Evolutionary conservation across 2,797 vertebrate species (phyloP), one percentile per base, ranked within the genome.

Genomic region (Acipenser transmontanus): DNA sequence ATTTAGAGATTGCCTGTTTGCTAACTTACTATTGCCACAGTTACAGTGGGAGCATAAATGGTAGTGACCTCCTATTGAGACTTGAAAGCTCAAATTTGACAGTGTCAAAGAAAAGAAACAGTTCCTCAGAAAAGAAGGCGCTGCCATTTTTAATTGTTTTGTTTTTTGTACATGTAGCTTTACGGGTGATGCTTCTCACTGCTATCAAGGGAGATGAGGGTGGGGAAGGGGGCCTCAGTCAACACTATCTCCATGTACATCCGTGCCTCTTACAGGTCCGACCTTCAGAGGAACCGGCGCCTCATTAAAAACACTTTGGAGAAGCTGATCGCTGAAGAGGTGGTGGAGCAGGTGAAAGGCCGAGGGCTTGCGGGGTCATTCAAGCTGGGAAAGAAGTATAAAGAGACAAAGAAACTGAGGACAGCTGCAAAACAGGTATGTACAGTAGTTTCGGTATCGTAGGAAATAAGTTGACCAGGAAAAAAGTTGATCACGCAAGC

Each of bases 291-390:
- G 69, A 97, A 97, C 74, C 92, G 91, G 64, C 86, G 85, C 52
- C 94, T 95, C 83, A 91, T 98, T 75, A 96, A 89, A 81, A 94
- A 92, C 73, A 91, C 90, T 4, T 73, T 99, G 72, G 88, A 82
- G 59, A 96, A 96, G 82, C 88, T 98, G 59, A 91, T 98, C 7
- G 77, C 89, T 0, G 95, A 98, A 72, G 88, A 92, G 64, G 74
- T 95, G 71, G 91, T 99, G 17, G 85, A 93, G 70, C 91, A 93
- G 76, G 91, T 97, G 74, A 99, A 95, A 90, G 97, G 96, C 67
- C 92, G 95, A 14, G 97, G 97, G 66, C 83, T 98, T 78, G 91
- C 93, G 5, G 96, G 95, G 0, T 98, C 97, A 12, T 99, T 99
- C 76, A 95, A 91, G 69, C 74, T 99, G 71, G 95, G 95, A 5